These are phyloP conservation scores for Chaenogobius annularis DNA, from an alignment of 2,113 vertebrate species.

Conservation along the genomic window DNA sequence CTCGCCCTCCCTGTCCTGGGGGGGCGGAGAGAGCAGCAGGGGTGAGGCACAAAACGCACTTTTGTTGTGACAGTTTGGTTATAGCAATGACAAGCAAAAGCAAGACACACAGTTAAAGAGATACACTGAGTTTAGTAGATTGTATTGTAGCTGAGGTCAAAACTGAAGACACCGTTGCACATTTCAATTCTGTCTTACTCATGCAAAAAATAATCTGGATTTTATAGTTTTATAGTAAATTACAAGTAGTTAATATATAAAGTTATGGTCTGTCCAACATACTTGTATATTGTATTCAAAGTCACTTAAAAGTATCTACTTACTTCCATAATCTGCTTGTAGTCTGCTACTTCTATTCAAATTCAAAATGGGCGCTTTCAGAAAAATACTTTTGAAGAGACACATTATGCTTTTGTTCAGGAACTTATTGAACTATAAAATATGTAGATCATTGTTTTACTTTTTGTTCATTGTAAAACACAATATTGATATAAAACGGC, in stretches of 20 bases:
- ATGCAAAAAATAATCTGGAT: background rate
- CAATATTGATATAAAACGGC: too few relatives aligned
- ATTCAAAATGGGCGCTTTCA: background rate
- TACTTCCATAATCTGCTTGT: conserved; percentile 9
- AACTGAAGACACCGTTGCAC: background rate
- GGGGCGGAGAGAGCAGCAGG: conserved; percentile 72
- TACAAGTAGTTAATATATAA: background rate
- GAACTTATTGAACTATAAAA: background rate
- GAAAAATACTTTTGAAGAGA: background rate
- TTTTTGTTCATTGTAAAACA: too few relatives aligned
- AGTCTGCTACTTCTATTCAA: conserved; percentile 3
- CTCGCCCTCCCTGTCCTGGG: conserved; percentile 97
- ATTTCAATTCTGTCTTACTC: background rate
- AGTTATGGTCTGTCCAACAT: background rate
- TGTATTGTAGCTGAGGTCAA: background rate
- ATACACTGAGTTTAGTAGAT: conserved; percentile 41
- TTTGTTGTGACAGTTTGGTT: conserved; percentile 8
- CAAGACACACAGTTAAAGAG: conserved; percentile 51
- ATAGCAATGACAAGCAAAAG: conserved; percentile 56
- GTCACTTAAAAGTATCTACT: conserved; percentile 8
- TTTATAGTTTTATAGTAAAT: background rate
- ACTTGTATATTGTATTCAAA: background rate
- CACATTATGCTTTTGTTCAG: too few relatives aligned
- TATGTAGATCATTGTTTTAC: too few relatives aligned
- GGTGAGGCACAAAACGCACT: conserved; percentile 17